Conservation (phyloP, 1,140 invertebrate species). For the Philotrypesis tridentata region DNA sequence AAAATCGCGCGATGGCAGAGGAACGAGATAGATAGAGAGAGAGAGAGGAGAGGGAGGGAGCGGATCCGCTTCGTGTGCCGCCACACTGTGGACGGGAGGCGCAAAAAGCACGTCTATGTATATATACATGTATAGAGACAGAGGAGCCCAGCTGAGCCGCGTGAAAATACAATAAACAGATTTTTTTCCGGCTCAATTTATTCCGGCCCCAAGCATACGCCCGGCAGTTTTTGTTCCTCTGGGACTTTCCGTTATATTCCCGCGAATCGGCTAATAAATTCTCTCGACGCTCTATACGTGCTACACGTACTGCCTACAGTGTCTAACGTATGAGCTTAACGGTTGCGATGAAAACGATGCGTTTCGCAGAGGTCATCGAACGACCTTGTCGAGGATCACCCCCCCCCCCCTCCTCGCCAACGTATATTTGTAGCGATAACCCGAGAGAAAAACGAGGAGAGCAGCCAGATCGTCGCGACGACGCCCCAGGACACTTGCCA, state of each 20-base stretch:
- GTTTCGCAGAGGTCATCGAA: constrained; percentile 6
- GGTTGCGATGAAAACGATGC: neutral
- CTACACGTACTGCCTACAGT: no score
- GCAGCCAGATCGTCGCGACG: neutral
- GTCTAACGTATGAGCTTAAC: neutral
- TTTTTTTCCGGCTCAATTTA: constrained; percentile 36
- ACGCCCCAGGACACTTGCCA: constrained; percentile 11
- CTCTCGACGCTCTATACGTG: constrained; percentile 47
- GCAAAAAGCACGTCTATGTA: neutral
- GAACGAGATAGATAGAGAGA: no score
- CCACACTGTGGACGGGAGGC: neutral
- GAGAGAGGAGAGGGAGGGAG: neutral
- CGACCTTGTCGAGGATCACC: constrained; percentile 6
- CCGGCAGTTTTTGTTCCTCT: neutral
- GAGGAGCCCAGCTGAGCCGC: neutral
- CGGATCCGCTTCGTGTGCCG: no score
- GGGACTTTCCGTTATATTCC: constrained; percentile 58
- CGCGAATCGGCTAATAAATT: constrained; percentile 58
- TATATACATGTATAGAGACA: no score
- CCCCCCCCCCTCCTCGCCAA: no score
- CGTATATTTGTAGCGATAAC: no score
- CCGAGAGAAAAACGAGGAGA: neutral
- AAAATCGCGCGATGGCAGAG: neutral
- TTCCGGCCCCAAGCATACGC: neutral
- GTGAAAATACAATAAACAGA: constrained; percentile 15